These are phyloP conservation scores for Drosophila sordidula DNA, from an alignment of 2,888 invertebrate genomes.

Conservation along the genomic window DNA sequence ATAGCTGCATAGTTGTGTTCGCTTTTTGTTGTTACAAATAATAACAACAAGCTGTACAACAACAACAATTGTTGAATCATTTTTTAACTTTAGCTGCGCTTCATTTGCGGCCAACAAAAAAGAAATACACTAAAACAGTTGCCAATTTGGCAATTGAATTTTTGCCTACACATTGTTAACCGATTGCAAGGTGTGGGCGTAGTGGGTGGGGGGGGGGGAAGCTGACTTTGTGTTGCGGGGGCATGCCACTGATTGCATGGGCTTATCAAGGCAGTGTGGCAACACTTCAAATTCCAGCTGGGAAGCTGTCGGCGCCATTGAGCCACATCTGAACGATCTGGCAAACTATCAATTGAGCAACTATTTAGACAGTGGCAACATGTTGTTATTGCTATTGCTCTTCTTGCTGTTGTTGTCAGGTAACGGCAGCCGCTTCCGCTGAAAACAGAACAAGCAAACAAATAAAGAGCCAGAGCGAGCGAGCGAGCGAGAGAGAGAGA, in stretches of 20 bases:
- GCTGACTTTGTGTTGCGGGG: background rate
- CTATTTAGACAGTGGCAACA: conserved; percentile 69
- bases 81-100: conserved; percentile 38
- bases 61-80: conserved; percentile 45
- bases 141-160: conserved; percentile 50
- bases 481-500: background rate
- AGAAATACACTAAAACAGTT: conserved; percentile 28
- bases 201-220: background rate
- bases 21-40: background rate
- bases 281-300: conserved; percentile 23
- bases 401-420: conserved; percentile 17
- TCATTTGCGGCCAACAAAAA: conserved; percentile 31
- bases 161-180: conserved; percentile 20
- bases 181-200: conserved; percentile 2
- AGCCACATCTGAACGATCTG: conserved; percentile 39
- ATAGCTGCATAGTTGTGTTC: conserved; percentile 29
- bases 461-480: conserved; percentile 12
- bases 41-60: background rate
- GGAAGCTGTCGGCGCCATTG: conserved; percentile 47
- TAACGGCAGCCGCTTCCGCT: conserved; percentile 71
- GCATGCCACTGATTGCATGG: conserved; percentile 4
- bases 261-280: conserved; percentile 30
- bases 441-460: conserved; percentile 43
- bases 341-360: conserved; percentile 52
- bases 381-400: conserved; percentile 23